These are phyloP conservation scores for Chloropsis hardwickii DNA, from an alignment of 2,113 vertebrate species.

Conservation along the genomic window DNA sequence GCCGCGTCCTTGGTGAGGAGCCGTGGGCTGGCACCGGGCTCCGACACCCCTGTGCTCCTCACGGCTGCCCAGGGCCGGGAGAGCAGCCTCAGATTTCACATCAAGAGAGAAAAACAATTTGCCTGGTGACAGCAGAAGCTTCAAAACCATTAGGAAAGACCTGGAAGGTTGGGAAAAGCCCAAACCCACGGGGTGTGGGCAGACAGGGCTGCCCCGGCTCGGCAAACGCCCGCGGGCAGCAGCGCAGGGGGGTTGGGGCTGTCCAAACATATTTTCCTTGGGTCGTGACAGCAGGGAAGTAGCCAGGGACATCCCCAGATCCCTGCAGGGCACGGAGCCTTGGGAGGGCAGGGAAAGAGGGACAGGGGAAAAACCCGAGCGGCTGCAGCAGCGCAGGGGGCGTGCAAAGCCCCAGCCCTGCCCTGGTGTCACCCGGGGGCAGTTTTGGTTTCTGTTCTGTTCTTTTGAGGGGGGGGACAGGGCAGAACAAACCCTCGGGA, in stretches of 20 bases:
- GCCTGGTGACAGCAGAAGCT: neutral
- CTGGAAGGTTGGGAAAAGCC: neutral
- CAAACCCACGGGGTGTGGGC: rapidly evolving
- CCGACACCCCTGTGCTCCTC: neutral
- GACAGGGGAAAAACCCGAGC: neutral
- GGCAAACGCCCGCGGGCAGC: neutral
- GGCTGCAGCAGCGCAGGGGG: neutral
- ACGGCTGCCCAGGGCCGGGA: neutral
- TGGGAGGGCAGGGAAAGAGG: neutral
- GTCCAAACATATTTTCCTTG: neutral
- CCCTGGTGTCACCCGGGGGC: neutral
- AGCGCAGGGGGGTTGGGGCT: rapidly evolving
- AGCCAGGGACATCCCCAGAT: neutral
- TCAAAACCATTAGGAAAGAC: neutral
- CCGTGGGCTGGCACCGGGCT: neutral
- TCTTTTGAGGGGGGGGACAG: neutral
- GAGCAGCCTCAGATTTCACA: neutral
- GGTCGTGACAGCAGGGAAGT: neutral
- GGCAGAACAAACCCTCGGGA: neutral
- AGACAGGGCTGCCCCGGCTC: neutral
- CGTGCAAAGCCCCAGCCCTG: neutral
- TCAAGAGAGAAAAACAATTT: neutral
- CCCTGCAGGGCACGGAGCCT: neutral
- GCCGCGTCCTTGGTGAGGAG: neutral
- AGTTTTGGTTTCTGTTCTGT: neutral